Evolutionary conservation across 2,113 vertebrate genomes (phyloP).

Genomic region (Empidonax traillii): DNA sequence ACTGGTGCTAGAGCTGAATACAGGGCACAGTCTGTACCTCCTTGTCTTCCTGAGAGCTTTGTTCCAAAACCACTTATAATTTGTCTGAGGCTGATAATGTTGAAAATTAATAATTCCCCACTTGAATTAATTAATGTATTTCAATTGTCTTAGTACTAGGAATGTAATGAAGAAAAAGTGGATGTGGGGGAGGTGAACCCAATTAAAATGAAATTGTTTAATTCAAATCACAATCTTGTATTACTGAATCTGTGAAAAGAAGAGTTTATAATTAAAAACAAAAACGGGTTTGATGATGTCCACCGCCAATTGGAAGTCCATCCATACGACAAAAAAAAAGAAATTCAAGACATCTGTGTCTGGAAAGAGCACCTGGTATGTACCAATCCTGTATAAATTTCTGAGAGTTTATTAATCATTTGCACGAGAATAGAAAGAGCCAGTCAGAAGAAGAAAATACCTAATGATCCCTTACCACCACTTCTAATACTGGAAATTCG

Average conservation of each 20-base stretch:
- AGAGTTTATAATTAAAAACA: neutral
- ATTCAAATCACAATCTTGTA: neutral
- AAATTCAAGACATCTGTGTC: neutral
- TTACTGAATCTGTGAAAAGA: neutral
- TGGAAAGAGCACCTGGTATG: neutral
- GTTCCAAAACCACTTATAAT: neutral
- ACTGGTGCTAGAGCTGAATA: neutral
- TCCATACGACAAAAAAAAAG: neutral
- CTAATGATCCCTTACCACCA: neutral
- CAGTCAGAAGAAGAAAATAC: neutral
- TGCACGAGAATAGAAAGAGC: neutral
- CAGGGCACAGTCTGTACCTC: neutral
- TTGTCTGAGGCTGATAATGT: neutral
- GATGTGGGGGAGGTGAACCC: neutral
- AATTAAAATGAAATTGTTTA: slow-evolving; percentile 48
- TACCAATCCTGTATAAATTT: neutral
- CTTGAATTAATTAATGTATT: slow-evolving; percentile 59
- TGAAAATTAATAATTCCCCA: slow-evolving; percentile 51
- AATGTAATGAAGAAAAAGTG: slow-evolving; percentile 24
- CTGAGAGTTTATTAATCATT: neutral
- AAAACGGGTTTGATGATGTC: neutral
- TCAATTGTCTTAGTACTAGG: neutral
- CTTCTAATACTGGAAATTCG: neutral
- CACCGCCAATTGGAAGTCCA: neutral
- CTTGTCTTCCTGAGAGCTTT: neutral